These are phyloP conservation scores for Sturnus vulgaris DNA, from an alignment of 2,113 vertebrate genomes.

Conservation along the genomic window DNA sequence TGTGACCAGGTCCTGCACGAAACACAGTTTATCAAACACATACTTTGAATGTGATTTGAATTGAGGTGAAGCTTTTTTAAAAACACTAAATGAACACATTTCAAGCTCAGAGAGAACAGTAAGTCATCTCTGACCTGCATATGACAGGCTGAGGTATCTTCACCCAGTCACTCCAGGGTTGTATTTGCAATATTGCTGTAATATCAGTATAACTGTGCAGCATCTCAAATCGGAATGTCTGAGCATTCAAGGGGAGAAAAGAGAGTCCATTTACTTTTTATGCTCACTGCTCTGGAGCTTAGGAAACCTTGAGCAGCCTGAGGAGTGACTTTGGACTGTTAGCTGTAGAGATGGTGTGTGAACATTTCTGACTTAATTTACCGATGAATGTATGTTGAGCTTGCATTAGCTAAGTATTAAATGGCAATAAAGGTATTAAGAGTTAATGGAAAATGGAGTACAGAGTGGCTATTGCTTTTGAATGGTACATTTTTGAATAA, in stretches of 20 bases:
- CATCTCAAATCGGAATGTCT: neutral
- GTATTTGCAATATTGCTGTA: neutral
- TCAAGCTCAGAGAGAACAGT: neutral
- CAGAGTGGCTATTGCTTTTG: conserved; percentile 46
- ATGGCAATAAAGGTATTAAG: conserved; percentile 59
- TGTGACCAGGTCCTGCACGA: neutral
- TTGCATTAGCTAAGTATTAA: conserved; percentile 57
- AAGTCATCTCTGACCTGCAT: neutral
- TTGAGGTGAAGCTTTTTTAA: neutral
- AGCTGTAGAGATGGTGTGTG: neutral
- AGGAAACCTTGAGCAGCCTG: neutral
- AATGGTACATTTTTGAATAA: conserved; percentile 64
- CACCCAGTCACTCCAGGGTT: neutral
- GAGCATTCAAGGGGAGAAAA: neutral
- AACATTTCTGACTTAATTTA: conserved; percentile 57
- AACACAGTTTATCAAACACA: neutral
- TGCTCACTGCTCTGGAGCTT: neutral
- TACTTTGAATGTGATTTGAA: neutral
- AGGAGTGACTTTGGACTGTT: conserved; percentile 17
- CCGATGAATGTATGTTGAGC: conserved; percentile 30
- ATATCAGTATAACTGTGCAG: neutral
- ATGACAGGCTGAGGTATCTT: neutral
- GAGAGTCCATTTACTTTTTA: conserved; percentile 9
- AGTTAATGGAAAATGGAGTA: conserved; percentile 64
- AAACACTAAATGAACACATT: neutral